These are phyloP conservation scores for Ctenosaura bakeri DNA, from an alignment of 2,797 vertebrate species.

Conservation along the genomic window DNA sequence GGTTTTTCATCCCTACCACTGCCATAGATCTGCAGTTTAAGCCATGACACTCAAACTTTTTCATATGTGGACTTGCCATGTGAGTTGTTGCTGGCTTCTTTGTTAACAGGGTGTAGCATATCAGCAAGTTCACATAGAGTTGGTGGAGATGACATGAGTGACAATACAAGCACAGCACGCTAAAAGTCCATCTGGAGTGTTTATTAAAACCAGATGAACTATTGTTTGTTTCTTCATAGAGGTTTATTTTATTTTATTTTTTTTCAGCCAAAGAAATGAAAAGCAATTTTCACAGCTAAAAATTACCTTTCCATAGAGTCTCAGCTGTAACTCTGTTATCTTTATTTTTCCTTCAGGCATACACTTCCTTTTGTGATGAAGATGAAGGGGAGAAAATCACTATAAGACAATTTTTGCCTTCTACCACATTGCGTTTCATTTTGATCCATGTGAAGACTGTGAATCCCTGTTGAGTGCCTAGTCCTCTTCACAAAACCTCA, in stretches of 20 bases:
- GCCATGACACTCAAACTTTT: neutral
- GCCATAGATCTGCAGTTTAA: neutral
- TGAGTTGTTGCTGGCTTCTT: neutral
- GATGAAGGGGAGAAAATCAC: slow-evolving; percentile 37
- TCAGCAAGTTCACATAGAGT: slow-evolving; percentile 2
- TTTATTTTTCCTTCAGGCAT: slow-evolving; percentile 44
- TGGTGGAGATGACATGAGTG: neutral
- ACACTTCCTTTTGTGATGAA: slow-evolving; percentile 36
- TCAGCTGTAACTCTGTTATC: slow-evolving; percentile 38
- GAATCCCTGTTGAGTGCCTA: neutral
- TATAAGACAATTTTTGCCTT: slow-evolving; percentile 36
- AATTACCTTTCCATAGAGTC: slow-evolving; percentile 11
- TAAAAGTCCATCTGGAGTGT: neutral
- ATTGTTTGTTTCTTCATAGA: neutral
- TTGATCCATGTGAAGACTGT: neutral
- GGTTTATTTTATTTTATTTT: neutral
- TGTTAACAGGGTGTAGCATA: neutral
- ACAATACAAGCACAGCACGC: neutral
- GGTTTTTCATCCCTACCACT: neutral
- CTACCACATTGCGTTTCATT: slow-evolving; percentile 32
- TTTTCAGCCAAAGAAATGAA: slow-evolving; percentile 27
- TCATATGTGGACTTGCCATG: no score
- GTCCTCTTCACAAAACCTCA: neutral
- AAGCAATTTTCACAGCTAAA: slow-evolving; percentile 55
- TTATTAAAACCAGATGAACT: slow-evolving; percentile 1